Conservation (phyloP, 2,797 vertebrate species). For the Margarornis squamiger region DNA sequence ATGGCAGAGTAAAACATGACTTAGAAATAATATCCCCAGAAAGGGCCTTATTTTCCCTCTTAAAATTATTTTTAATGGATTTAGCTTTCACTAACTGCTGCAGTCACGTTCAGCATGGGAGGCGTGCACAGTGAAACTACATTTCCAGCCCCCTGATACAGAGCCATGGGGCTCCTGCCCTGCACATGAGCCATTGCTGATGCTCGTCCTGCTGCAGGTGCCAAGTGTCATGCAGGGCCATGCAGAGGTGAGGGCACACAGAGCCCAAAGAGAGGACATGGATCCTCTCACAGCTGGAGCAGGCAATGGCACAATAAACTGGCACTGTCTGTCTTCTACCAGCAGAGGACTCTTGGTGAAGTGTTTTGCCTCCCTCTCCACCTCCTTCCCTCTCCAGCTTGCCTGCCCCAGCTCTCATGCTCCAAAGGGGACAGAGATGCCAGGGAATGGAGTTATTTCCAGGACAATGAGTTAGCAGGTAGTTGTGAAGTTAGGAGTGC, state of each 20-base stretch:
- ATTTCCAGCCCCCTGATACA: not conserved
- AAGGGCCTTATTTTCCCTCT: constrained; percentile 21
- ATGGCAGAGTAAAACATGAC: constrained; percentile 52
- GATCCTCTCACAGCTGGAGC: not conserved
- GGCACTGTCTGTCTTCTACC: not conserved
- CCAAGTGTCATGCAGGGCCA: fast-evolving
- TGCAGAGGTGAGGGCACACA: not conserved
- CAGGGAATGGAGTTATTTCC: not conserved
- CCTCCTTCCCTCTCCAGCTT: not conserved
- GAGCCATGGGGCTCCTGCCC: not conserved
- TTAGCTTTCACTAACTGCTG: not conserved
- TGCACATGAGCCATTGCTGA: not conserved
- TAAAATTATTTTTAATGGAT: constrained; percentile 1
- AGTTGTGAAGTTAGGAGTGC: not conserved
- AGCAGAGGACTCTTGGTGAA: not conserved
- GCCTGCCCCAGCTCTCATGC: not conserved
- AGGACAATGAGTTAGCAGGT: not conserved
- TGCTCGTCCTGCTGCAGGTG: fast-evolving
- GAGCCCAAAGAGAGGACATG: fast-evolving
- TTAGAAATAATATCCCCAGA: constrained; percentile 43
- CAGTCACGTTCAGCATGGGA: fast-evolving
- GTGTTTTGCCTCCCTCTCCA: not conserved
- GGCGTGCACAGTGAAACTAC: not conserved
- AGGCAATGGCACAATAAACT: not conserved
- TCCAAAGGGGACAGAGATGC: not conserved